Percentiles rank a stretch among this genome's conserved stretches.
Conservation (phyloP, 2,113 vertebrate genomes). For the Silurus asotus region DNA sequence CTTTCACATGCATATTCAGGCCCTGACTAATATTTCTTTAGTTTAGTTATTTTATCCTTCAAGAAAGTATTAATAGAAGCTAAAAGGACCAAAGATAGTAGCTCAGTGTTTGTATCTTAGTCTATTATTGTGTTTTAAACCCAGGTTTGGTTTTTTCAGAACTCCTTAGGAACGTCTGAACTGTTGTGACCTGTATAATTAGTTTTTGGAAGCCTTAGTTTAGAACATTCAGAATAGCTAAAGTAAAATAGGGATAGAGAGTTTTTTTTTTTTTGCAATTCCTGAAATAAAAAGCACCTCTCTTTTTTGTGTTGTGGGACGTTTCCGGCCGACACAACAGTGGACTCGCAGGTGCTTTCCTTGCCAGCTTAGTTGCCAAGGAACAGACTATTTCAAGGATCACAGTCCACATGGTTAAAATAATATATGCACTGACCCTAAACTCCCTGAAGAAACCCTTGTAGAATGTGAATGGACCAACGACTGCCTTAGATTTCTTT, state of each 20-base stretch:
- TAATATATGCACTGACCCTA: slow-evolving; percentile 13
- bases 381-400: slow-evolving; percentile 55
- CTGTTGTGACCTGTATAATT: slow-evolving; percentile 37
- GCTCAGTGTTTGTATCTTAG: not conserved
- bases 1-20: not conserved
- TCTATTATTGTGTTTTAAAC: not conserved
- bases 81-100: not conserved
- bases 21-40: not conserved
- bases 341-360: slow-evolving; percentile 69
- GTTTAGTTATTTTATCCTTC: not conserved
- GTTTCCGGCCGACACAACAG: slow-evolving; percentile 64
- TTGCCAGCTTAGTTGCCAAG: slow-evolving; percentile 71
- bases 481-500: not conserved
- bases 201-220: slow-evolving; percentile 8
- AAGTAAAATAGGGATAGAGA: not conserved
- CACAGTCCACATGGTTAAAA: slow-evolving; percentile 30
- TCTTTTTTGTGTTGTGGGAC: slow-evolving; percentile 37
- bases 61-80: not conserved
- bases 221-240: slow-evolving; percentile 8
- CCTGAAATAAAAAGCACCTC: not conserved
- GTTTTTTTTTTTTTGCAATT: slow-evolving; percentile 3
- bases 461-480: not conserved
- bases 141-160: slow-evolving; percentile 16
- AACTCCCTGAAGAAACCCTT: slow-evolving; percentile 21
- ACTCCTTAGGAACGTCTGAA: slow-evolving; percentile 13